phyloP scores from a whole-genome alignment of 2,888 invertebrate species.

The Trilocha varians region DNA sequence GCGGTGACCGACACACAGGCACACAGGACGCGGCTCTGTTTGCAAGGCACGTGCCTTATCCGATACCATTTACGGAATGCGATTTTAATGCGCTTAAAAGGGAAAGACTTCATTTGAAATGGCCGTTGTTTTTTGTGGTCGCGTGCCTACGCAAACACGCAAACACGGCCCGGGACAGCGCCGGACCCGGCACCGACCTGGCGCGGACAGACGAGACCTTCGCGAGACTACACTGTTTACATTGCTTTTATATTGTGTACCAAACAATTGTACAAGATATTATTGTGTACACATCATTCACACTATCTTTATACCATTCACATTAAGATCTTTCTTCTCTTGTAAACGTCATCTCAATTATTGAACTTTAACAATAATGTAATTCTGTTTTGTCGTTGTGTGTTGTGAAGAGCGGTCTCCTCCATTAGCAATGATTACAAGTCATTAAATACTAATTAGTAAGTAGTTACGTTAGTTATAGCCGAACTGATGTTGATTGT shows the following conservation, averaged over 20 bases:
- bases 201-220: too few species aligned
- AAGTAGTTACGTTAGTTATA: too few species aligned
- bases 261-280: neutral
- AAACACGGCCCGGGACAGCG: conserved; percentile 4
- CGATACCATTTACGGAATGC: conserved; percentile 61
- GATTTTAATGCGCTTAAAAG: conserved; percentile 57
- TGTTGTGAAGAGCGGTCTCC: too few species aligned
- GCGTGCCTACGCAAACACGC: conserved; percentile 22
- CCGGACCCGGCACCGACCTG: conserved; percentile 4
- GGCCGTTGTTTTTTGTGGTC: conserved; percentile 40
- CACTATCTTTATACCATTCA: too few species aligned
- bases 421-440: too few species aligned
- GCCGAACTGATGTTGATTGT: too few species aligned
- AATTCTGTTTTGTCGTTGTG: too few species aligned
- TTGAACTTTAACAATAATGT: too few species aligned
- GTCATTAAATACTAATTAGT: too few species aligned
- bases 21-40: conserved; percentile 11
- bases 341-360: too few species aligned
- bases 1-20: neutral
- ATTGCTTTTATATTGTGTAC: neutral
- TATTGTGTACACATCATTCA: conserved; percentile 1
- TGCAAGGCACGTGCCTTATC: conserved; percentile 59
- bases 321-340: too few species aligned
- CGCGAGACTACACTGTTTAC: too few species aligned
- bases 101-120: conserved; percentile 46